A percentile compares a stretch with the other conserved stretches of the same genome.
Conservation (phyloP, 2,888 invertebrate species). For the Anodontia alba region DNA sequence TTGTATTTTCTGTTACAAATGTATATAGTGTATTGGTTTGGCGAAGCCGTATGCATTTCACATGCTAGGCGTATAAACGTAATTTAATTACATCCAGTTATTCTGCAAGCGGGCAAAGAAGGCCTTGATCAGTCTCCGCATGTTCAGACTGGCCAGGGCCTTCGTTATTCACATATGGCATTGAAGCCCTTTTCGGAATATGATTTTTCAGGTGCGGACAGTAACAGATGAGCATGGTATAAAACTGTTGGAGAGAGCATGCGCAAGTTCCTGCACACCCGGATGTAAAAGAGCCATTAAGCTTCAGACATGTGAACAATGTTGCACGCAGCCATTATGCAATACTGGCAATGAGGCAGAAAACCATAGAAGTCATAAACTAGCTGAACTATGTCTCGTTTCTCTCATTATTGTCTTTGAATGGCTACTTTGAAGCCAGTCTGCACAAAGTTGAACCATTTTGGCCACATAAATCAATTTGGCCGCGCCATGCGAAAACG, state of each 20-base stretch:
- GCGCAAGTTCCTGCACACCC: neutral
- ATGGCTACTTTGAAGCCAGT: neutral
- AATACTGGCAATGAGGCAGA: slow-evolving; percentile 12
- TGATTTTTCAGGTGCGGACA: slow-evolving; percentile 22
- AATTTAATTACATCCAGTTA: too few relatives aligned
- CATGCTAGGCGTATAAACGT: too few relatives aligned
- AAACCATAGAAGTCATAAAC: neutral
- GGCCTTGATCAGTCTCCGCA: too few relatives aligned
- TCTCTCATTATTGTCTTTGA: neutral
- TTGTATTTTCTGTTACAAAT: too few relatives aligned
- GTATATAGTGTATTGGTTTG: too few relatives aligned
- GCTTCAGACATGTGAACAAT: slow-evolving; percentile 20
- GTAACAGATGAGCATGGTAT: slow-evolving; percentile 6
- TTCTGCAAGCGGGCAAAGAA: too few relatives aligned
- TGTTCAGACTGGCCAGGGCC: too few relatives aligned
- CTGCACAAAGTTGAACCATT: too few relatives aligned
- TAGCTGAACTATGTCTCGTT: neutral
- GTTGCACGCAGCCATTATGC: slow-evolving; percentile 20
- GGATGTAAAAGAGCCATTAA: slow-evolving; percentile 14
- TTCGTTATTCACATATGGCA: neutral
- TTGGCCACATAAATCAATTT: too few relatives aligned
- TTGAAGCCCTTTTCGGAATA: neutral
- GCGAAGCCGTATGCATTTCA: too few relatives aligned
- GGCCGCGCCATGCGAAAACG: too few relatives aligned
- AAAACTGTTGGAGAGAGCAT: slow-evolving; percentile 14